phyloP scores from a whole-genome alignment of 2,113 vertebrate genomes.

The Dendropsophus ebraccatus region DNA sequence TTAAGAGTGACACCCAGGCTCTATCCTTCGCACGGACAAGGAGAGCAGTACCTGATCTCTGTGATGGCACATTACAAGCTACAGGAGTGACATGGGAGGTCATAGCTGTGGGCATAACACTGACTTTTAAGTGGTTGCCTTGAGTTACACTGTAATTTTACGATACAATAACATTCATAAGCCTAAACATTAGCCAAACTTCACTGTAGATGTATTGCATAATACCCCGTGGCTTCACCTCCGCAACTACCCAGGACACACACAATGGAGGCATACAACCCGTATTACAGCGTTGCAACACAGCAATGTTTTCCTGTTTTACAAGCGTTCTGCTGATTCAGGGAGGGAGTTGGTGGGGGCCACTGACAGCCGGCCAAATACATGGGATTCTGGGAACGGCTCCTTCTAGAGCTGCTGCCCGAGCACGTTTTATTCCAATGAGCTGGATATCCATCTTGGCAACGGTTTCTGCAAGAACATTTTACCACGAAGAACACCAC shows the following conservation, averaged over 20 bases:
- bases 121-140: neutral
- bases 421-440: conserved; percentile 21
- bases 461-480: neutral
- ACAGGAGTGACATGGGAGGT: too few species aligned
- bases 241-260: neutral
- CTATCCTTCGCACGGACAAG: too few species aligned
- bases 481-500: neutral
- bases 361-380: conserved; percentile 14
- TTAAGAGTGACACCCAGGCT: too few species aligned
- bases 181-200: neutral
- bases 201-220: neutral
- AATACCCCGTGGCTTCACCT: neutral
- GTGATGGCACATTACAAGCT: too few species aligned
- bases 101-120: too few species aligned
- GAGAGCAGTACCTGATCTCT: too few species aligned
- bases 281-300: neutral
- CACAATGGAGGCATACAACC: neutral
- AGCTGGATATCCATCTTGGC: neutral
- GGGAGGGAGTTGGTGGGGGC: neutral
- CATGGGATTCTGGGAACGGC: conserved; percentile 8
- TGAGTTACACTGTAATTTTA: neutral
- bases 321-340: conserved; percentile 36
- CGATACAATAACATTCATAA: neutral
- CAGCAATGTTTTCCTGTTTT: neutral
- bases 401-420: neutral